Conservation (phyloP, 1,140 invertebrate genomes). For the Drosophila equinoxialis region DNA sequence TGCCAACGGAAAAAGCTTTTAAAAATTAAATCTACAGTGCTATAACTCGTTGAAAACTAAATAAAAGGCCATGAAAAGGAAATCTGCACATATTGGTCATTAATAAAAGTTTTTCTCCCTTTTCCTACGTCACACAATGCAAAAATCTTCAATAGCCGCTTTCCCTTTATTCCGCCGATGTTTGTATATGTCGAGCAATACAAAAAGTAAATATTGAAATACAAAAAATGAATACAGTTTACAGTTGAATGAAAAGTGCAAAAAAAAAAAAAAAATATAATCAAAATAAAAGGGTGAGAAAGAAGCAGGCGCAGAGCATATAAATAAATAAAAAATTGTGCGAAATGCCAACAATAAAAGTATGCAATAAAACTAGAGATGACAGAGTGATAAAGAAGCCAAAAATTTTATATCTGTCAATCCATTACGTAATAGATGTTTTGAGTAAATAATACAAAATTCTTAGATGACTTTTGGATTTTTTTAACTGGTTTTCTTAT, state of each 20-base stretch:
- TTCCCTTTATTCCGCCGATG: neutral
- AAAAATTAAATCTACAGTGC: constrained; percentile 59
- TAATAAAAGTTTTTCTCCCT: constrained; percentile 72
- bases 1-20: constrained; percentile 41
- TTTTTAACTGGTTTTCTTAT: too few species aligned
- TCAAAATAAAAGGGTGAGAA: constrained; percentile 2
- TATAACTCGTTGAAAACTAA: constrained; percentile 43
- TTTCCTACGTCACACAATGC: neutral
- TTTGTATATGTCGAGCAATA: constrained; percentile 34
- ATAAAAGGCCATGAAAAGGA: constrained; percentile 70
- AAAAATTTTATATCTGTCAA: too few species aligned
- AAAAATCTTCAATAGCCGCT: neutral
- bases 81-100: constrained; percentile 77
- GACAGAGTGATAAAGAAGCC: neutral
- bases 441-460: too few species aligned
- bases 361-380: constrained; percentile 29
- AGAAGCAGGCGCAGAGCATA: constrained; percentile 41
- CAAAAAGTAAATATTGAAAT: constrained; percentile 76
- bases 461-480: too few species aligned
- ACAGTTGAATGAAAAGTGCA: constrained; percentile 22
- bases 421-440: too few species aligned
- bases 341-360: constrained; percentile 69
- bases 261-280: constrained; percentile 23
- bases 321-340: constrained; percentile 58
- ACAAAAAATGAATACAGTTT: constrained; percentile 62